These are phyloP conservation scores for Drosophila kohkoa DNA, from an alignment of 1,140 invertebrate species.

Conservation along the genomic window DNA sequence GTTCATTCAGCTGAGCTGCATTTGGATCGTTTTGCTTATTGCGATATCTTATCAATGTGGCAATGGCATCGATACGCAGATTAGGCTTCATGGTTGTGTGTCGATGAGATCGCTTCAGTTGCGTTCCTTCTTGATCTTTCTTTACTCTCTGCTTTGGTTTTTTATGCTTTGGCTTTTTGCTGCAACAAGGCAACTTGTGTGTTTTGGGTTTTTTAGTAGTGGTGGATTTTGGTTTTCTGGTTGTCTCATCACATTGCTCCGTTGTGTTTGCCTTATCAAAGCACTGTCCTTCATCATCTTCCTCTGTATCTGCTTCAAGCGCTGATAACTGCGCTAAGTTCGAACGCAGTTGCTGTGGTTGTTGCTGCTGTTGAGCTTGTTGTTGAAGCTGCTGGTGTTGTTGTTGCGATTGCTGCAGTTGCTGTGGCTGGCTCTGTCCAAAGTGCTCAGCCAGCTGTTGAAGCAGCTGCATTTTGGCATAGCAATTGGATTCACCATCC, in stretches of 20 bases:
- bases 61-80: conserved; percentile 40
- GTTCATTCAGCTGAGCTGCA: not conserved
- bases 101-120: not conserved
- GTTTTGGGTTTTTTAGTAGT: conserved; percentile 1
- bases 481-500: conserved; percentile 13
- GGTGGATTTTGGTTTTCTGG: not conserved
- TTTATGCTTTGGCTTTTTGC: not conserved
- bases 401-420: conserved; percentile 5
- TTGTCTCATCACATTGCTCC: conserved; percentile 1
- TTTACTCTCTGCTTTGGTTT: not conserved
- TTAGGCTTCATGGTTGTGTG: conserved; percentile 23
- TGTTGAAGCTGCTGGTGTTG: not conserved
- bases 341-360: conserved; percentile 2
- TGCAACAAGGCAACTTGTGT: conserved; percentile 48
- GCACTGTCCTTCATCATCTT: not conserved
- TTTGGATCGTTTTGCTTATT: not conserved
- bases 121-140: not conserved
- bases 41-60: conserved; percentile 48
- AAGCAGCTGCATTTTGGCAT: conserved; percentile 45
- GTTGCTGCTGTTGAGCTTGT: not conserved
- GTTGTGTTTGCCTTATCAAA: not conserved
- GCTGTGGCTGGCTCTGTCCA: conserved; percentile 10
- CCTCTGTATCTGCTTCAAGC: not conserved
- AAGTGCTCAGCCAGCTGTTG: conserved; percentile 54
- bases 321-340: not conserved